Base-by-base conservation (phyloP, 1,140 invertebrate species). In the Plutomurus gul region DNA sequence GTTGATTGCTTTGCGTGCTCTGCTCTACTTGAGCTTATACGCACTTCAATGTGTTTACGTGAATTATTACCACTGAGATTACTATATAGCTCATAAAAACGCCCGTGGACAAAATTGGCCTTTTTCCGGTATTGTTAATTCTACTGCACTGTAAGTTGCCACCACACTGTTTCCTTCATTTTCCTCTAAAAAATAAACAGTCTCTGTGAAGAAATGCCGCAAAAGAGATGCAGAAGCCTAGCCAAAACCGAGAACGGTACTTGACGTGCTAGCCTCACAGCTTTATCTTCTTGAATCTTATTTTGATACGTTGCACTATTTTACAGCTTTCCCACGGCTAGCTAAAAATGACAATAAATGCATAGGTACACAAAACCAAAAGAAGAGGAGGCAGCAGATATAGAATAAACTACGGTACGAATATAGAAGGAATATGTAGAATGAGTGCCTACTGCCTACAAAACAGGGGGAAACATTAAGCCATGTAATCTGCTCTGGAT, bases 261-360 rank as follows among this genome's bases (percentile, higher is more conserved):
- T 51, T 51, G n/a, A n/a, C n/a, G n/a, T n/a, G n/a, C n/a, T n/a
- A n/a, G n/a, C n/a, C n/a, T n/a, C n/a, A n/a, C n/a, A n/a, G n/a
- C n/a, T n/a, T n/a, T n/a, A n/a, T n/a, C n/a, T n/a, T n/a, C n/a
- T n/a, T n/a, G n/a, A n/a, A n/a, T n/a, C n/a, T n/a, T n/a, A n/a
- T n/a, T n/a, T n/a, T n/a, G n/a, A n/a, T n/a, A n/a, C n/a, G n/a
- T 51, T 51, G 20, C 6, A 16, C 10, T 5, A 33, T 33, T 36
- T 65, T 65, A 30, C 27, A 33, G 47, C n/a, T 65, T 65, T 65
- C 56, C 56, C 56, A 65, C 56, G 56, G 27, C 18, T 33, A 65
- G 11, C 16, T 33, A 65, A 36, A 36, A 65, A 27, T 65, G n/a
- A 30, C 27, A 65, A 33, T 65, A 65, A 16, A 33, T 3, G n/a